phyloP scores from a whole-genome alignment of 1,140 invertebrate genomes.

The Agrilus planipennis region DNA sequence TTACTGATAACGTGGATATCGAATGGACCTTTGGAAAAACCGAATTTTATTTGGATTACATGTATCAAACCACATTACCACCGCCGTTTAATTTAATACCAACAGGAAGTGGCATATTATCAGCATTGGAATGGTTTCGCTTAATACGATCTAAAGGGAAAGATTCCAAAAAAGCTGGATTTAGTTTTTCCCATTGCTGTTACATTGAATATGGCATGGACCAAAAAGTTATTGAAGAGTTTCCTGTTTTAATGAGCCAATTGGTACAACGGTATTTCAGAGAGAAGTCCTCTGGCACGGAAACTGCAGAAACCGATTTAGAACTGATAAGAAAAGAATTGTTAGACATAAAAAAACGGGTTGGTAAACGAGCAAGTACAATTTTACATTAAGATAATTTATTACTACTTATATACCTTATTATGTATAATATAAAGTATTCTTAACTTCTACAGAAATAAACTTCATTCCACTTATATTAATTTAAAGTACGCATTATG shows the following conservation, averaged over 20 bases:
- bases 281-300: constrained; percentile 28
- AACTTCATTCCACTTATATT: too few relatives aligned
- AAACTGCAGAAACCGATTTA: constrained; percentile 21
- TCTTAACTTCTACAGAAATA: too few relatives aligned
- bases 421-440: too few relatives aligned
- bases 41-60: constrained; percentile 44
- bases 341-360: constrained; percentile 24
- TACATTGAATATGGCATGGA: constrained; percentile 31
- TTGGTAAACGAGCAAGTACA: too few relatives aligned
- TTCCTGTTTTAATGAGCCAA: constrained; percentile 38
- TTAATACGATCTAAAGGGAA: constrained; percentile 18
- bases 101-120: constrained; percentile 34
- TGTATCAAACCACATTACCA: constrained; percentile 42
- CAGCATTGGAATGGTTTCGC: constrained; percentile 33
- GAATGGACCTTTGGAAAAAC: constrained; percentile 50
- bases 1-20: constrained; percentile 45
- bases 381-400: too few relatives aligned
- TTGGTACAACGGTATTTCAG: constrained; percentile 43
- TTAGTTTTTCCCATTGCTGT: constrained; percentile 33
- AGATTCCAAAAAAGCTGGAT: constrained; percentile 28
- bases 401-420: too few relatives aligned
- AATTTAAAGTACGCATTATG: too few relatives aligned
- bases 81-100: constrained; percentile 45
- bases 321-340: constrained; percentile 28
- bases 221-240: constrained; percentile 26